Base-by-base conservation (phyloP, 1,140 invertebrate species). In the Ips nitidus region DNA sequence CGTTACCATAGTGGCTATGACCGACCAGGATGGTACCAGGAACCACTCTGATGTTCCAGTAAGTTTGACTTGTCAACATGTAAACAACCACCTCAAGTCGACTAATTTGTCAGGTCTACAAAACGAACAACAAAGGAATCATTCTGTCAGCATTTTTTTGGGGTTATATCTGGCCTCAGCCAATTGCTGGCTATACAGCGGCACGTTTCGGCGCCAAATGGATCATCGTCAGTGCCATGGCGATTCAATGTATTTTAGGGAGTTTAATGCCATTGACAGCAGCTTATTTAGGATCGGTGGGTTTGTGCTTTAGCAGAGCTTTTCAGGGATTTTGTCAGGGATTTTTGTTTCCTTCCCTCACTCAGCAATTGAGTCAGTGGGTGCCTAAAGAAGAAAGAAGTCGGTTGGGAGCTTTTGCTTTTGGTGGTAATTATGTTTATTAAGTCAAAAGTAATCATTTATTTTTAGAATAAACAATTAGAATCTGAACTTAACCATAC, bases 311-410 rank as follows among this genome's bases (percentile, higher is more conserved):
- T 75, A 81, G 87, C n/a, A 83, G 94, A 39, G 86, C 93, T 1
- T 70, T 90, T 0, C 88, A 92, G 80, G 94, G 94, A 0, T 77
- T 95, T 0, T 85, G 83, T 41, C 88, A 95, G 82, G 94, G 93
- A 4, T 86, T 92, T 83, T 37, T 91, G 2, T 90, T 91, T 75
- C 94, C 94, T 0, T 86, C 87, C 53, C 84, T 92, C 2, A 92
- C 95, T 73, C 88, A 88, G 0, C 81, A 95, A 1, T 80, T 95
- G 70, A 89, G 91, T 0, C 89, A 90, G 75, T 97, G 94, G 94
- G 86, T 74, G 22, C 87, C 88, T 8, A 42, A 79, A 0, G 76
- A 81, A 5, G 88, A 90, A 76, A 79, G 87, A 42, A 86, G 87
- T 8, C 79, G 84, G 0, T 77, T 86, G 56, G 83, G 82, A 6